Evolutionary conservation across 2,113 vertebrate species (phyloP).

Genomic region (Lathamus discolor): DNA sequence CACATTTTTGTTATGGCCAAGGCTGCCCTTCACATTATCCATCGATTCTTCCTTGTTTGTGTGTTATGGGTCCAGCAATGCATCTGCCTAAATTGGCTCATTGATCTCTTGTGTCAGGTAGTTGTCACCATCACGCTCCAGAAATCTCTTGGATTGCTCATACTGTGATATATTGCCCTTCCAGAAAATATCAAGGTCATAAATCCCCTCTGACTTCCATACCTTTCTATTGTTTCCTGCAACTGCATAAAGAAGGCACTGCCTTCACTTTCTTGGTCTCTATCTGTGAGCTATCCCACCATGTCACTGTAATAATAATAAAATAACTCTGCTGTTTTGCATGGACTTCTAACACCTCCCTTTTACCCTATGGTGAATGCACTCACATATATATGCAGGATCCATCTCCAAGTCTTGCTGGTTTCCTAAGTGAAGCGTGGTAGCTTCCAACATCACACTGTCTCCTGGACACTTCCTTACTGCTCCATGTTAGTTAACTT

Average conservation of each 20-base stretch:
- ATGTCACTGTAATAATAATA: background rate
- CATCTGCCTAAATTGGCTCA: background rate
- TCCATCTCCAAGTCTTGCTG: background rate
- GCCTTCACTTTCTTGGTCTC: background rate
- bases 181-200: background rate
- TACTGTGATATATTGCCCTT: background rate
- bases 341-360: background rate
- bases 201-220: background rate
- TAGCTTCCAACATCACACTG: background rate
- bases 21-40: background rate
- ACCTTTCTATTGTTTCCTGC: background rate
- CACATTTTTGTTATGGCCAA: background rate
- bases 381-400: fast-evolving
- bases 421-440: fast-evolving
- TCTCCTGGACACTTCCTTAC: background rate
- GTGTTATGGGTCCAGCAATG: background rate
- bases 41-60: background rate
- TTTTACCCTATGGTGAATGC: background rate
- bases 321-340: background rate
- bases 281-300: background rate
- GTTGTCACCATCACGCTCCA: background rate
- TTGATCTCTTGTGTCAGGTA: background rate
- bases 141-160: background rate
- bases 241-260: background rate
- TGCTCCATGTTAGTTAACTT: background rate